Percentiles rank a stretch among this genome's conserved stretches.
phyloP scores from a whole-genome alignment of 2,113 vertebrate genomes.

The pig (Sus scrofa) region T2T-Sscrofa CM000830.6:107907001-107907500 shows the following conservation, averaged over 20 bases:
- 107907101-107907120: not conserved
- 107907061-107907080: not conserved
- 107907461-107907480: too few relatives aligned
- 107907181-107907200: not conserved
- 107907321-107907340: constrained; percentile 42
- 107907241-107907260: constrained; percentile 23
- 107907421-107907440: too few relatives aligned
- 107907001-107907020: not conserved
- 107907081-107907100: not conserved
- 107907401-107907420: not conserved
- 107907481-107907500: too few relatives aligned
- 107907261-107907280: not conserved
- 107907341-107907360: not conserved
- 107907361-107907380: constrained; percentile 17
- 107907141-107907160: not conserved
- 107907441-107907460: too few relatives aligned
- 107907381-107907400: not conserved
- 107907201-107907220: not conserved
- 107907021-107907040: not conserved
- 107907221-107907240: not conserved
- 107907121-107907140: not conserved
- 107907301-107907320: constrained; percentile 21
- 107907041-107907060: not conserved
- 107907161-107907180: not conserved
- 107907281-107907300: constrained; percentile 3